Conservation (phyloP, 2,797 vertebrate species). For the Argyrosomus regius region DNA sequence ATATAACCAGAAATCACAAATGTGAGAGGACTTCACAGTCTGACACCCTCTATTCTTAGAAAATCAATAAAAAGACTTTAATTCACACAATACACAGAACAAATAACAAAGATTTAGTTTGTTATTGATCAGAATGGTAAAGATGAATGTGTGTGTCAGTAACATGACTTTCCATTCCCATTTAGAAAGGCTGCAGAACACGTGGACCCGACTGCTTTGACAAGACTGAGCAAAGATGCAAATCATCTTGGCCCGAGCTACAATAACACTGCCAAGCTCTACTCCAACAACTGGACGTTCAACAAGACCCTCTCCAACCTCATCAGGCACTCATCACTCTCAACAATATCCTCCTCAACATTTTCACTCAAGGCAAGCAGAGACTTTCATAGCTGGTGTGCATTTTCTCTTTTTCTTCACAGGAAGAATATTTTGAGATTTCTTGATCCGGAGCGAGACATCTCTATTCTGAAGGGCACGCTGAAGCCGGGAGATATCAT, state of each 20-base stretch:
- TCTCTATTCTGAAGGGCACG: slow-evolving; percentile 95
- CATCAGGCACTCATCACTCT: slow-evolving; percentile 79
- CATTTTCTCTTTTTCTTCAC: slow-evolving; percentile 3
- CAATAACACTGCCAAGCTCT: slow-evolving; percentile 57
- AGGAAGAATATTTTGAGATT: slow-evolving; percentile 96
- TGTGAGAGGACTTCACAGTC: background rate
- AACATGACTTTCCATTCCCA: background rate
- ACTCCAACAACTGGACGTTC: slow-evolving; percentile 79
- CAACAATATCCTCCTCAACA: background rate
- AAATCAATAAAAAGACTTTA: background rate
- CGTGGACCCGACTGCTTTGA: slow-evolving; percentile 52
- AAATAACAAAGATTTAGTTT: background rate
- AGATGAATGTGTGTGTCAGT: background rate
- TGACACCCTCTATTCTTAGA: background rate
- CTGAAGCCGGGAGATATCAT: slow-evolving; percentile 94
- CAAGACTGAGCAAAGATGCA: slow-evolving; percentile 16
- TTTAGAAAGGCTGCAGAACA: slow-evolving; percentile 67
- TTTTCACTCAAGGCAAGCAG: background rate
- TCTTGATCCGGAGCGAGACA: slow-evolving; percentile 95
- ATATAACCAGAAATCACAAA: background rate
- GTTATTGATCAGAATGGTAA: slow-evolving; percentile 7
- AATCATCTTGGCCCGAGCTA: slow-evolving; percentile 22
- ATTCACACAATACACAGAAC: background rate
- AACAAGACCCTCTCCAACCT: slow-evolving; percentile 84
- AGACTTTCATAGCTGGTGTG: background rate